A percentile compares a stretch with the other conserved stretches of the same genome.
Conservation (phyloP, 2,113 vertebrate genomes). For the Aegotheles bennettii region DNA sequence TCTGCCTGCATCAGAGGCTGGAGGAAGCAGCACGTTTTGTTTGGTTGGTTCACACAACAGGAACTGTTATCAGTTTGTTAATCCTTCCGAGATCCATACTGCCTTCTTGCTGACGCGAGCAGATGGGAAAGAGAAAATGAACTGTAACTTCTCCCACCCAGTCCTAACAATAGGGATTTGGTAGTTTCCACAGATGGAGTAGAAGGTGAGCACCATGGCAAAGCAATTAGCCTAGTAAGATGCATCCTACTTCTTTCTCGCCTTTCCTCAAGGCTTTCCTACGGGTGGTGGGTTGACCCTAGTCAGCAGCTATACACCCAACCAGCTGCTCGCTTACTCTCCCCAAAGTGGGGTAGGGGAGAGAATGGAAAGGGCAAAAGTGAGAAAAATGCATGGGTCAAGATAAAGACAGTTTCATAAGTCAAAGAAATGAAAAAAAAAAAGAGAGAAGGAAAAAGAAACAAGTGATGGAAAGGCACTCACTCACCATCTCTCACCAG, state of each 20-base stretch:
- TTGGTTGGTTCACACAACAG: neutral
- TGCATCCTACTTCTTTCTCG: neutral
- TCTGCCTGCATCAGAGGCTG: neutral
- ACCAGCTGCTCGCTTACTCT: neutral
- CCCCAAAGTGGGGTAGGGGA: neutral
- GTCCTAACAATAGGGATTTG: neutral
- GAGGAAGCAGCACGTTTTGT: neutral
- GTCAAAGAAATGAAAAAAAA: neutral
- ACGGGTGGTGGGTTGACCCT: neutral
- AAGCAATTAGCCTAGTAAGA: neutral
- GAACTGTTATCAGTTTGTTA: neutral
- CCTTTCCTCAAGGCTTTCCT: neutral
- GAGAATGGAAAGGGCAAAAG: neutral
- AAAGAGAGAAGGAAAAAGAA: neutral
- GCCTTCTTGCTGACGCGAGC: neutral
- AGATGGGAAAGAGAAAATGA: neutral
- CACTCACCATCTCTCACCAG: neutral
- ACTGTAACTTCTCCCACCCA: neutral
- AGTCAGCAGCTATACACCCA: neutral
- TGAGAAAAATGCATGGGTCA: neutral
- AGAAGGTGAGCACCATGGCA: neutral
- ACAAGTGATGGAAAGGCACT: neutral
- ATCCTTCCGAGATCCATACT: neutral
- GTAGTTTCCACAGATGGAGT: neutral
- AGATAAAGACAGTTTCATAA: neutral